These are phyloP conservation scores for Rhizomys pruinosus DNA, from an alignment of 2,113 vertebrate species.

Conservation along the genomic window DNA sequence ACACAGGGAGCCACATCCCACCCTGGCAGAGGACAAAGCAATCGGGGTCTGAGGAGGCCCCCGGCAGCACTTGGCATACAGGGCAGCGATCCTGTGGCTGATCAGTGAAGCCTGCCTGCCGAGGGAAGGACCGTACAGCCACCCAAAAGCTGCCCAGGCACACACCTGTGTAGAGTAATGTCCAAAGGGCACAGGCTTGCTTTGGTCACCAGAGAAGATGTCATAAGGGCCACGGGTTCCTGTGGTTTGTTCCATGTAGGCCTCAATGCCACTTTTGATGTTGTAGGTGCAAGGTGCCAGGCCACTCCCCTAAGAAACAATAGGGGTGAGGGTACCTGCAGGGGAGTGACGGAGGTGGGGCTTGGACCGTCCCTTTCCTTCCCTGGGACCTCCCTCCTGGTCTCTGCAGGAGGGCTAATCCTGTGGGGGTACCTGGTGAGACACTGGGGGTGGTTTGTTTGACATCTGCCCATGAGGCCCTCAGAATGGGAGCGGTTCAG, in stretches of 20 bases:
- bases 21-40: background rate
- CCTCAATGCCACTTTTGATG: constrained; percentile 75
- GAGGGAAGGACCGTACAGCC: background rate
- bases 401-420: background rate
- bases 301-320: constrained; percentile 81
- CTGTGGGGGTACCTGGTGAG: background rate
- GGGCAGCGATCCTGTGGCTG: rapidly evolving
- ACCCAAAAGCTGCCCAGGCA: rapidly evolving
- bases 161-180: constrained; percentile 81
- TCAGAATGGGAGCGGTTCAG: constrained; percentile 47
- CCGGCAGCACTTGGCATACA: background rate
- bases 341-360: background rate
- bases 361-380: background rate
- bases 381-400: background rate
- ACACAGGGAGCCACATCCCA: rapidly evolving
- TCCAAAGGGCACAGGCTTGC: constrained; percentile 74
- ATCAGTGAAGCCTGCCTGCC: background rate
- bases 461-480: constrained; percentile 81
- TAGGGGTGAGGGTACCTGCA: background rate
- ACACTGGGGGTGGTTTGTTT: background rate
- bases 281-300: constrained; percentile 85
- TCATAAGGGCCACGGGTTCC: constrained; percentile 78
- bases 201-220: constrained; percentile 73
- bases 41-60: background rate
- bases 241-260: constrained; percentile 49